These are phyloP conservation scores for Melangyna quadrimaculata DNA, from an alignment of 2,888 invertebrate genomes.

Conservation along the genomic window DNA sequence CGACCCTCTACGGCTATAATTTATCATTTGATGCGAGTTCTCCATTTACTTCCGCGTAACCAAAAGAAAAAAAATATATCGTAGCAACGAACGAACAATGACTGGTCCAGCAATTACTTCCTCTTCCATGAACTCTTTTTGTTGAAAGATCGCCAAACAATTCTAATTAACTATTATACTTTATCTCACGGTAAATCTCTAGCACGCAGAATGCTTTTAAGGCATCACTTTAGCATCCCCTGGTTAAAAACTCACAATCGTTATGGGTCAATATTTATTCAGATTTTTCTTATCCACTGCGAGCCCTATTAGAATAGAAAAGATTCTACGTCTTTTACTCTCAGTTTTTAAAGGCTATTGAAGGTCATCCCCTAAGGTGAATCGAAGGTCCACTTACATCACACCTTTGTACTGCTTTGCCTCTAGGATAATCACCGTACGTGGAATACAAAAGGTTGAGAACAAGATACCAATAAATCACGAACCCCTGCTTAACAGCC, in stretches of 20 bases:
- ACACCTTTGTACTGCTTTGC: conserved; percentile 60
- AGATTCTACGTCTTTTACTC: conserved; percentile 22
- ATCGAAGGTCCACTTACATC: conserved; percentile 64
- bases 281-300: conserved; percentile 58
- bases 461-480: conserved; percentile 71
- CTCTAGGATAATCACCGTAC: conserved; percentile 25
- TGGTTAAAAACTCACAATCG: background rate
- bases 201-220: conserved; percentile 54
- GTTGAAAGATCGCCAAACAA: conserved; percentile 36
- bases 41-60: conserved; percentile 50
- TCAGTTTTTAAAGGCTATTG: conserved; percentile 41
- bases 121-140: conserved; percentile 53
- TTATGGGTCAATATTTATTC: conserved; percentile 68
- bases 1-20: conserved; percentile 30
- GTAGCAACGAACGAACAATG: background rate
- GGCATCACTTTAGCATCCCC: conserved; percentile 54
- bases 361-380: conserved; percentile 65
- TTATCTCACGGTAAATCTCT: conserved; percentile 65
- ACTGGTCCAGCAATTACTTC: conserved; percentile 67
- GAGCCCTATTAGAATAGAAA: conserved; percentile 18
- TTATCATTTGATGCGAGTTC: conserved; percentile 46
- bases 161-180: conserved; percentile 57
- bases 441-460: conserved; percentile 58
- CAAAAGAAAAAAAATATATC: background rate
- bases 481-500: conserved; percentile 44